A percentile compares a stretch with the other conserved stretches of the same genome.
These are phyloP conservation scores for Selene dorsalis DNA, from an alignment of 2,797 vertebrate species.

Conservation along the genomic window DNA sequence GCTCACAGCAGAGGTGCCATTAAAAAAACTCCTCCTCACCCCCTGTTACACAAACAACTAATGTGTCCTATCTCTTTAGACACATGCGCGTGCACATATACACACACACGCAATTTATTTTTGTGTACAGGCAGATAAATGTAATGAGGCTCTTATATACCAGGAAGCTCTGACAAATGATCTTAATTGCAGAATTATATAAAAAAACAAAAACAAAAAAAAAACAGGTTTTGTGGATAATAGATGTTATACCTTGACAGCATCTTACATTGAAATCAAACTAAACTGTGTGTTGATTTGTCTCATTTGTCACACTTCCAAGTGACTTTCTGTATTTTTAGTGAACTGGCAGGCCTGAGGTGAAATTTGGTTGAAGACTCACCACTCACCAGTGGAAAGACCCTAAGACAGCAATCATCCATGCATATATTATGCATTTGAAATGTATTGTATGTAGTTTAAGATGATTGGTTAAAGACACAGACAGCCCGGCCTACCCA, in stretches of 20 bases:
- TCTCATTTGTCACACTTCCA: too few relatives aligned
- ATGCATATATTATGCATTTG: too few relatives aligned
- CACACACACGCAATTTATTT: slow-evolving; percentile 1
- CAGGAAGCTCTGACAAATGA: slow-evolving; percentile 16
- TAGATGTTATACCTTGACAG: background rate
- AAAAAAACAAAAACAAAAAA: too few relatives aligned
- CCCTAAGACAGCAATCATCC: too few relatives aligned
- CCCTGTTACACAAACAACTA: slow-evolving; percentile 26
- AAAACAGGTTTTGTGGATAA: background rate
- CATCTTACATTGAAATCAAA: too few relatives aligned
- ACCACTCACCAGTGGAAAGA: too few relatives aligned
- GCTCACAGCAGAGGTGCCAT: slow-evolving; percentile 29
- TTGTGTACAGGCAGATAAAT: background rate
- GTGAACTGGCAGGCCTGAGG: too few relatives aligned
- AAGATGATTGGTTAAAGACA: slow-evolving; percentile 19
- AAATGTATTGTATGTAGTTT: too few relatives aligned
- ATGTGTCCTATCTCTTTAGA: slow-evolving; percentile 18
- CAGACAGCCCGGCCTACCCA: slow-evolving; percentile 67
- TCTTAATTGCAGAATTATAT: slow-evolving; percentile 16
- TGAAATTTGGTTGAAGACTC: too few relatives aligned
- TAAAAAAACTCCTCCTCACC: slow-evolving; percentile 46
- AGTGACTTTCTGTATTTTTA: background rate
- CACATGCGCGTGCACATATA: background rate
- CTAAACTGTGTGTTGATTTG: too few relatives aligned
- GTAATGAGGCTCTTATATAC: slow-evolving; percentile 16